A percentile compares a stretch with the other conserved stretches of the same genome.
Evolutionary conservation across 1,140 invertebrate species (phyloP).

Genomic region (Apolygus lucorum): DNA sequence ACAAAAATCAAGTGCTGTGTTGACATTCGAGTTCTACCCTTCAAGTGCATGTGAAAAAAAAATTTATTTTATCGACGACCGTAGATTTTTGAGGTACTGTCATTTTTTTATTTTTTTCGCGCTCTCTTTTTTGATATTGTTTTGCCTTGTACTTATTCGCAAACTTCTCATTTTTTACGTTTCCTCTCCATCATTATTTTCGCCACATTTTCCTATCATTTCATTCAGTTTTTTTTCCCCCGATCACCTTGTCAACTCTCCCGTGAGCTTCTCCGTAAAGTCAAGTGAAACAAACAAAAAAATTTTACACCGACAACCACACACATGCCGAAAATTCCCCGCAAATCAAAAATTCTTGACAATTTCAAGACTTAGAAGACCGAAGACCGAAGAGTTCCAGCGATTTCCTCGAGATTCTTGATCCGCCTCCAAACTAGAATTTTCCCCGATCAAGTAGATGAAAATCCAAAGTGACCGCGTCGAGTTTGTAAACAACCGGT

Average conservation of each 20-base stretch:
- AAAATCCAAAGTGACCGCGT: too few relatives aligned
- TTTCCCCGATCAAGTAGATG: too few relatives aligned
- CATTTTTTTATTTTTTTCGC: conserved; percentile 7
- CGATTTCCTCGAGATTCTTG: too few relatives aligned
- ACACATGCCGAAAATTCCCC: too few relatives aligned
- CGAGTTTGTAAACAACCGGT: not conserved
- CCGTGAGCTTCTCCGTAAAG: not conserved
- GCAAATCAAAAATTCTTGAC: too few relatives aligned
- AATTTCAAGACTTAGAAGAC: too few relatives aligned
- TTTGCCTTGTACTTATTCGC: not conserved
- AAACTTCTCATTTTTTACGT: not conserved
- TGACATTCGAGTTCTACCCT: not conserved
- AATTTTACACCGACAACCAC: too few relatives aligned
- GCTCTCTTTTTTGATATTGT: conserved; percentile 6
- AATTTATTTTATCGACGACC: conserved; percentile 1
- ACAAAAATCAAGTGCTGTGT: conserved; percentile 8
- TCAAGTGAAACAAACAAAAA: too few relatives aligned
- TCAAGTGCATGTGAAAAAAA: conserved; percentile 3
- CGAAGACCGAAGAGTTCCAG: too few relatives aligned
- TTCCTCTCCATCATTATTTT: not conserved
- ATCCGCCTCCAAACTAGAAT: too few relatives aligned
- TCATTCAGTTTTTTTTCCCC: too few relatives aligned
- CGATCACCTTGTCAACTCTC: not conserved
- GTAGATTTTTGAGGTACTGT: conserved; percentile 15
- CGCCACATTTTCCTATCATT: not conserved